Conservation (phyloP, 2,888 invertebrate genomes). For the Tipula unca region DNA sequence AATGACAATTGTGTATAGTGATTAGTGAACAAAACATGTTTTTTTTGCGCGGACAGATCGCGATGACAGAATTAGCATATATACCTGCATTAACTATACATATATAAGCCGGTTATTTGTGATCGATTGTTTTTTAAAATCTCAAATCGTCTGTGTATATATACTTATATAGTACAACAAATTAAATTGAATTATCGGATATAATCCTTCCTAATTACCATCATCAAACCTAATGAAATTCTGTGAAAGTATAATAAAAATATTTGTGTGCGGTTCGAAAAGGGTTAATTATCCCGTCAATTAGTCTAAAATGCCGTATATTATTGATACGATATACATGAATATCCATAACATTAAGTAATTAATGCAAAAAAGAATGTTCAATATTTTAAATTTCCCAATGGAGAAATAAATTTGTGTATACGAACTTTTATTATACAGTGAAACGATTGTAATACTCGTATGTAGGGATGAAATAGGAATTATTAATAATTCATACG, state of each 20-base stretch:
- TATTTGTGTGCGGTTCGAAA: background rate
- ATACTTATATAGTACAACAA: too few species aligned
- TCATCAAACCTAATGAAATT: background rate
- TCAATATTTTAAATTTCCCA: slow-evolving; percentile 14
- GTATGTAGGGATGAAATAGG: background rate
- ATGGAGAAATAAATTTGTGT: background rate
- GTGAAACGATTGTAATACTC: background rate
- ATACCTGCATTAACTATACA: background rate
- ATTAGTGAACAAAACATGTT: background rate
- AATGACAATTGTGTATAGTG: background rate
- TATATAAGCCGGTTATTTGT: background rate
- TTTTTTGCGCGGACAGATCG: background rate
- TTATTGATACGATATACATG: background rate
- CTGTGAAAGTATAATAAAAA: background rate
- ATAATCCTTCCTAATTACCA: background rate
- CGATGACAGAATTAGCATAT: background rate
- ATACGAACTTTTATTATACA: background rate
- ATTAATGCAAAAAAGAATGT: background rate
- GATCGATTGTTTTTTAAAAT: background rate
- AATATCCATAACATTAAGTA: background rate
- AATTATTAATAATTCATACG: background rate
- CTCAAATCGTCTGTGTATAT: background rate
- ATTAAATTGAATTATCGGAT: background rate
- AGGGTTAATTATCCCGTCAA: background rate
- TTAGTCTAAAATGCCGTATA: background rate